Conservation (phyloP, 2,113 vertebrate species). For the Vicugna pacos region DNA sequence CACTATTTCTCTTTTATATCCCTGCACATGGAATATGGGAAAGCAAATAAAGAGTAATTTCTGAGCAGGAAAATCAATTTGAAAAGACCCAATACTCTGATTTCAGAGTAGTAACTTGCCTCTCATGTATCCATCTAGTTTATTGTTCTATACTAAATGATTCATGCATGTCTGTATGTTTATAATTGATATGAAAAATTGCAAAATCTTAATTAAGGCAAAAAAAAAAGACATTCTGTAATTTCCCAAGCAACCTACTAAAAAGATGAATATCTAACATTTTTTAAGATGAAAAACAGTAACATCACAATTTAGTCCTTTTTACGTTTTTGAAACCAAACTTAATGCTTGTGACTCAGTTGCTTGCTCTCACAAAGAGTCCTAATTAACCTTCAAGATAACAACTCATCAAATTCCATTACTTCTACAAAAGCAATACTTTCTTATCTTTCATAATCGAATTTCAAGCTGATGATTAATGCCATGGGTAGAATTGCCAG, state of each 20-base stretch:
- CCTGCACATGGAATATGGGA: background rate
- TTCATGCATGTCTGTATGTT: background rate
- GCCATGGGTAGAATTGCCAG: background rate
- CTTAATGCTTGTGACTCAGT: background rate
- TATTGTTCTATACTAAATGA: constrained; percentile 8
- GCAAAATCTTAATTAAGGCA: constrained; percentile 50
- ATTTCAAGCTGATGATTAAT: constrained; percentile 53
- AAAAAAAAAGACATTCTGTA: constrained; percentile 2
- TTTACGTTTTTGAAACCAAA: constrained; percentile 30
- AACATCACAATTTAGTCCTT: background rate
- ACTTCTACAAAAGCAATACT: constrained; percentile 17
- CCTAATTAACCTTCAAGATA: constrained; percentile 47
- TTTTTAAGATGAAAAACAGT: constrained; percentile 48
- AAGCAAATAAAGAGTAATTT: constrained; percentile 48
- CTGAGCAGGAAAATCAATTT: constrained; percentile 48
- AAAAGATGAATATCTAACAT: constrained; percentile 35
- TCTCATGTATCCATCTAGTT: background rate
- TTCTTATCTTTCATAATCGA: constrained; percentile 45
- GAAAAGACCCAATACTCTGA: constrained; percentile 23
- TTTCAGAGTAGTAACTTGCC: constrained; percentile 53
- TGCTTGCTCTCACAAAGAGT: background rate
- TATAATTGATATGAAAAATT: constrained; percentile 33
- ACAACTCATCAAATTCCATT: constrained; percentile 43
- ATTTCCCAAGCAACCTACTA: constrained; percentile 55
- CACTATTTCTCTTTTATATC: constrained; percentile 39